phyloP scores from a whole-genome alignment of 2,888 invertebrate species.

The Ectemnius cavifrons region DNA sequence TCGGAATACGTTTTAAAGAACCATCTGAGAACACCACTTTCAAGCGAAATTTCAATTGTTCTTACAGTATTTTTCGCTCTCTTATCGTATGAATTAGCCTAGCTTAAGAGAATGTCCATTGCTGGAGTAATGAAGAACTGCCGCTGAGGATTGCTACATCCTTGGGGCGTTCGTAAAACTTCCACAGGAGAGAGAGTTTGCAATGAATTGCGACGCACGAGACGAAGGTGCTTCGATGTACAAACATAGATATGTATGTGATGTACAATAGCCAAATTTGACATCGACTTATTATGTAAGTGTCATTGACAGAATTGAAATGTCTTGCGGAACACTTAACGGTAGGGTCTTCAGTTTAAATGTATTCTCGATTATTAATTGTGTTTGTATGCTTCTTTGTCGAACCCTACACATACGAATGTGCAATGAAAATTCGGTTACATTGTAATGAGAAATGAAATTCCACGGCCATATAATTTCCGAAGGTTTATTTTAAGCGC shows the following conservation, averaged over 20 bases:
- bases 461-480: conserved; percentile 36
- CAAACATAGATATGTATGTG: conserved; percentile 25
- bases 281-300: neutral
- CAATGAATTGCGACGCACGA: neutral
- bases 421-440: neutral
- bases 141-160: conserved; percentile 5
- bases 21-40: conserved; percentile 6
- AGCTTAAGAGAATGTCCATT: conserved; percentile 24
- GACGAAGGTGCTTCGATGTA: conserved; percentile 40
- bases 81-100: conserved; percentile 23
- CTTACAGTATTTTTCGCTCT: conserved; percentile 49
- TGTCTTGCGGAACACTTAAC: neutral
- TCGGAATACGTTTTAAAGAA: too few relatives aligned
- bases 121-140: conserved; percentile 26
- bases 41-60: conserved; percentile 22
- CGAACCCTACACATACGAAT: neutral
- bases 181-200: too few relatives aligned
- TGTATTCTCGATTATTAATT: conserved; percentile 24
- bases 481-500: conserved; percentile 39
- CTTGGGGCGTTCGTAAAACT: too few relatives aligned
- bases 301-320: neutral
- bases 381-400: conserved; percentile 27
- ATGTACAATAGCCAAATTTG: conserved; percentile 5
- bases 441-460: conserved; percentile 14
- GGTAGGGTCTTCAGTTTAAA: too few relatives aligned